Evolutionary conservation across 35 echinoderm and acorn worm species (phyloP).

Genomic region (Anneissia japonica): DNA sequence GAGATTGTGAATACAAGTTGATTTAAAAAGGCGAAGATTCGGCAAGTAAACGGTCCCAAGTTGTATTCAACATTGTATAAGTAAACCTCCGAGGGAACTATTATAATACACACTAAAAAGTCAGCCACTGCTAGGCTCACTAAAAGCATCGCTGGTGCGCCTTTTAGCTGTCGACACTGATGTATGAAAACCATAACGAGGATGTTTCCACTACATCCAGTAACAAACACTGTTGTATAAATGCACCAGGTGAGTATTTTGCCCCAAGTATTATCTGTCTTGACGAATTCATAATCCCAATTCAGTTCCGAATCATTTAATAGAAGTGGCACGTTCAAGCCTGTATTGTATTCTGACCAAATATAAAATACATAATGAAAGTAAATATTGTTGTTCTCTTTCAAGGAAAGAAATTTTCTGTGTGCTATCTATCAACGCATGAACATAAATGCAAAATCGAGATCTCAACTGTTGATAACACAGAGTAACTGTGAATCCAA

Average conservation of each 20-base stretch:
- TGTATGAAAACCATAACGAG: not conserved
- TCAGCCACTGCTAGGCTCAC: not conserved
- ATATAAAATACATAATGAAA: no score
- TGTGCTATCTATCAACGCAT: no score
- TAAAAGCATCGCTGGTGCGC: not conserved
- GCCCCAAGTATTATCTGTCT: not conserved
- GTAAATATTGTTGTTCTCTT: no score
- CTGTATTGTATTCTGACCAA: no score
- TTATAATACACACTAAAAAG: not conserved
- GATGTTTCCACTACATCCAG: not conserved
- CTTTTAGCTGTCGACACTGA: not conserved
- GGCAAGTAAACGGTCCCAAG: not conserved
- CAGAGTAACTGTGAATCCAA: no score
- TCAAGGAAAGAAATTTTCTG: no score
- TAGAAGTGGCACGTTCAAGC: no score
- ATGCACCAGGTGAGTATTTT: not conserved
- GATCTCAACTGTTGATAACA: no score
- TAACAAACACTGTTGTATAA: not conserved
- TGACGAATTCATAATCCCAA: not conserved
- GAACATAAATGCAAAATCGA: no score
- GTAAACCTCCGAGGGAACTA: not conserved
- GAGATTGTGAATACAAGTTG: not conserved
- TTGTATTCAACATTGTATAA: not conserved
- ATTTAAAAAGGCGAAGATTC: not conserved
- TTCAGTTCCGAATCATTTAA: no score